Percentiles rank a stretch among this genome's conserved stretches.
Conservation (phyloP, 2,113 vertebrate genomes). For the Nansenia antarctica region DNA sequence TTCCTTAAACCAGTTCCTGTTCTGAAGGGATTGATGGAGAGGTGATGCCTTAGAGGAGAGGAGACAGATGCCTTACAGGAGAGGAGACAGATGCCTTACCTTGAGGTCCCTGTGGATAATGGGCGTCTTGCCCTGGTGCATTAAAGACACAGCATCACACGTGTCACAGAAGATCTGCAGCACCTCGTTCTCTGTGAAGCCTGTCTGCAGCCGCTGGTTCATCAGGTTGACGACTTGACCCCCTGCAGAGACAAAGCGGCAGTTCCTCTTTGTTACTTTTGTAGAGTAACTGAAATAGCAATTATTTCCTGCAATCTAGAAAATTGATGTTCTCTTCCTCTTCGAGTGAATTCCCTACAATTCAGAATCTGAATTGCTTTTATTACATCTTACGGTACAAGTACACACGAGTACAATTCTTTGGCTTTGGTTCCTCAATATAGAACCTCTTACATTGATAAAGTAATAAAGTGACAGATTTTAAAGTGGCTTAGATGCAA, state of each 20-base stretch:
- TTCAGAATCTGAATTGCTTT: too few relatives aligned
- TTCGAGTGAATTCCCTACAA: too few relatives aligned
- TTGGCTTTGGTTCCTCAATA: too few relatives aligned
- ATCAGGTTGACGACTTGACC: slow-evolving; percentile 98
- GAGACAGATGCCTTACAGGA: not conserved
- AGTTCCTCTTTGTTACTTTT: not conserved
- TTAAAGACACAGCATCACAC: slow-evolving; percentile 90
- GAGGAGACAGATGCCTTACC: slow-evolving; percentile 69
- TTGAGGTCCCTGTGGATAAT: slow-evolving; percentile 97
- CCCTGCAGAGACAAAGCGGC: slow-evolving; percentile 69
- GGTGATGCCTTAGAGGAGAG: not conserved
- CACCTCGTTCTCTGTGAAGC: slow-evolving; percentile 92
- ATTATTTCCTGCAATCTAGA: not conserved
- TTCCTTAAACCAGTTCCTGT: too few relatives aligned
- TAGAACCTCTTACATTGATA: too few relatives aligned
- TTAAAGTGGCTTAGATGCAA: too few relatives aligned
- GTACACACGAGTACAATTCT: too few relatives aligned
- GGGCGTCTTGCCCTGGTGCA: slow-evolving; percentile 92
- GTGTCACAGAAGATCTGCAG: slow-evolving; percentile 98
- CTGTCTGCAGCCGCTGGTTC: slow-evolving; percentile 96
- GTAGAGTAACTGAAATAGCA: not conserved
- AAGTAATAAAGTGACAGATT: too few relatives aligned
- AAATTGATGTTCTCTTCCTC: not conserved
- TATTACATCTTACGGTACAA: too few relatives aligned
- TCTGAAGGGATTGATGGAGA: too few relatives aligned